A percentile compares a stretch with the other conserved stretches of the same genome.
phyloP scores from a whole-genome alignment of 1,140 invertebrate species.

The Conus ventricosus region DNA sequence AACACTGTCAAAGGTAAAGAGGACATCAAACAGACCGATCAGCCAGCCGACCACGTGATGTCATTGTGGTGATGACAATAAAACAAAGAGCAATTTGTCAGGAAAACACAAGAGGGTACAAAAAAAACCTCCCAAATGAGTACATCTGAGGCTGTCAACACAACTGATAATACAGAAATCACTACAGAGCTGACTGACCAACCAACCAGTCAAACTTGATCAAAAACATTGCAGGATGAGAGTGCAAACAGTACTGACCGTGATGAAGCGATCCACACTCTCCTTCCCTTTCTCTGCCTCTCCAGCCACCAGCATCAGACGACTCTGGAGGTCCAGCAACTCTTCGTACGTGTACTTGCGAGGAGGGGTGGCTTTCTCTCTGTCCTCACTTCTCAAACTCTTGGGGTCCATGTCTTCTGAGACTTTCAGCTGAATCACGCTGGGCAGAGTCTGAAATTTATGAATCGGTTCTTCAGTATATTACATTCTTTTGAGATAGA shows the following conservation, averaged over 20 bases:
- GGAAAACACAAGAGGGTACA: too few species aligned
- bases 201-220: too few species aligned
- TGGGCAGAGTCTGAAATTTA: not conserved
- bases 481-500: not conserved
- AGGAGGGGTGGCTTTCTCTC: not conserved
- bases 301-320: conserved; percentile 70
- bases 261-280: conserved; percentile 63
- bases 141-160: too few species aligned
- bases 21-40: too few species aligned
- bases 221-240: too few species aligned
- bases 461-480: not conserved
- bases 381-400: not conserved
- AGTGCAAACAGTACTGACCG: conserved; percentile 47
- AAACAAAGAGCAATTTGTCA: too few species aligned
- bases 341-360: conserved; percentile 58
- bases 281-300: conserved; percentile 65
- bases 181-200: too few species aligned
- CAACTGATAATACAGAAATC: too few species aligned
- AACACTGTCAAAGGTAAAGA: too few species aligned
- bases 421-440: conserved; percentile 9
- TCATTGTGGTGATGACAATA: too few species aligned
- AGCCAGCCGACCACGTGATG: too few species aligned
- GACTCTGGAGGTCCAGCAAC: conserved; percentile 68
- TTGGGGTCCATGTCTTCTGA: not conserved
- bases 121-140: too few species aligned